Evolutionary conservation across 2,888 invertebrate species (phyloP), one percentile per base, ranked within the genome.

Genomic region (Oxytorus armatus): DNA sequence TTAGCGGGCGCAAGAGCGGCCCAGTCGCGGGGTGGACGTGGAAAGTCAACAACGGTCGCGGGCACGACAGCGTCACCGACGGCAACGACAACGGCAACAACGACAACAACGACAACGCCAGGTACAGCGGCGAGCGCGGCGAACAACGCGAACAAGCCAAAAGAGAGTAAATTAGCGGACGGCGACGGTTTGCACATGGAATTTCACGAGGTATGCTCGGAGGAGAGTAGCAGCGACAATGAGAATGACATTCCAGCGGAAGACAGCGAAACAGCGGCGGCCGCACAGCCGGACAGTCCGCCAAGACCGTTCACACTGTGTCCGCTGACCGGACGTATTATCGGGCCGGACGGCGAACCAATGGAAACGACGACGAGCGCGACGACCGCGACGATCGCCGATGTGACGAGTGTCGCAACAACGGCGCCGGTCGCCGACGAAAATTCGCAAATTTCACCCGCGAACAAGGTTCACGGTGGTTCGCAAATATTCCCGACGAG

Each of bases 231-330:
- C 79, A 94, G 90, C 78, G 90, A 93, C 85, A 95, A 95, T 89
- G 95, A 95, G 81, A 93, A 93, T 84, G 95, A 95, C 10, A 93
- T 93, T 70, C 87, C 93, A 68, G 89, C 90, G 8, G 86, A 89
- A 0, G 83, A 83, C 1, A 83, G 84, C 21, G 89, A 90, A 36
- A 90, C 93, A 72, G 94, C 81, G 92, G 94, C 76, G 86, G 90
- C 94, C 51, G 92, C 94, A 11, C 92, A 92, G 81, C 94, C 94
- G 0, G 93, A 93, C n/a, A 95, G 95, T 88, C 96, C 95, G 18
- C 94, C 94, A 8, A 93, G 95, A 77, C 95, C 95, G 70, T 94
- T 96, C 70, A 95, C 96, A 55, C 92, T 97, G 82, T 96, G 96
- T 88, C 95, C 95, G 0, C 91, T 94, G 14, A 95, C 95, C 1